Evolutionary conservation across 2,888 invertebrate species (phyloP).

Genomic region (Nowickia ferox): DNA sequence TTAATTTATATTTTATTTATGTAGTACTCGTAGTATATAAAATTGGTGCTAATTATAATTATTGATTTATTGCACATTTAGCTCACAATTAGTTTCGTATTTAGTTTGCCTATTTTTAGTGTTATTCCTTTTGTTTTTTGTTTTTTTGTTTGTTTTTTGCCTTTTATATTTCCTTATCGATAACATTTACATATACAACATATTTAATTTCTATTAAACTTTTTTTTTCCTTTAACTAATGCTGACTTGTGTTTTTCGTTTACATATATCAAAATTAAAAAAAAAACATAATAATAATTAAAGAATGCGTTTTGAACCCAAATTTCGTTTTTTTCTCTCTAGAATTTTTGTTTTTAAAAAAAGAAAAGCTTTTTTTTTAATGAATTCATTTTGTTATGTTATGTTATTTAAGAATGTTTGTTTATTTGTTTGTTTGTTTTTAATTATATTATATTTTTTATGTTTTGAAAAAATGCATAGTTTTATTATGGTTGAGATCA

Average conservation of each 20-base stretch:
- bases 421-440: constrained; percentile 47
- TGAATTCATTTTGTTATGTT: constrained; percentile 29
- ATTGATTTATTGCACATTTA: constrained; percentile 72
- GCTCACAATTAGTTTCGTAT: constrained; percentile 72
- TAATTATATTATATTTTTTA: constrained; percentile 54
- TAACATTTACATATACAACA: constrained; percentile 3
- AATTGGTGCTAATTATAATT: constrained; percentile 72
- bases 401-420: constrained; percentile 45
- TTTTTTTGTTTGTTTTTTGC: constrained; percentile 15
- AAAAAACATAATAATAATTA: constrained; percentile 32
- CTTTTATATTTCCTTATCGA: constrained; percentile 37
- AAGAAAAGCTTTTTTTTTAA: constrained; percentile 63
- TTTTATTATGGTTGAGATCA: constrained; percentile 71
- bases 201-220: constrained; percentile 54
- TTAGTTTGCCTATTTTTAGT: constrained; percentile 62
- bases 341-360: constrained; percentile 25
- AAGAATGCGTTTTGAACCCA: constrained; percentile 67
- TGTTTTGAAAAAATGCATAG: constrained; percentile 69
- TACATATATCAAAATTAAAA: constrained; percentile 30
- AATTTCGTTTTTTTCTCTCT: constrained; percentile 45
- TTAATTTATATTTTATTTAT: constrained; percentile 35
- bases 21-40: constrained; percentile 60
- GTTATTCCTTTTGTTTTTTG: constrained; percentile 24
- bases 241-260: constrained; percentile 59
- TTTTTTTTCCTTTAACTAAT: constrained; percentile 60